phyloP scores from a whole-genome alignment of 2,113 vertebrate genomes.

The Calidris pygmaea region DNA sequence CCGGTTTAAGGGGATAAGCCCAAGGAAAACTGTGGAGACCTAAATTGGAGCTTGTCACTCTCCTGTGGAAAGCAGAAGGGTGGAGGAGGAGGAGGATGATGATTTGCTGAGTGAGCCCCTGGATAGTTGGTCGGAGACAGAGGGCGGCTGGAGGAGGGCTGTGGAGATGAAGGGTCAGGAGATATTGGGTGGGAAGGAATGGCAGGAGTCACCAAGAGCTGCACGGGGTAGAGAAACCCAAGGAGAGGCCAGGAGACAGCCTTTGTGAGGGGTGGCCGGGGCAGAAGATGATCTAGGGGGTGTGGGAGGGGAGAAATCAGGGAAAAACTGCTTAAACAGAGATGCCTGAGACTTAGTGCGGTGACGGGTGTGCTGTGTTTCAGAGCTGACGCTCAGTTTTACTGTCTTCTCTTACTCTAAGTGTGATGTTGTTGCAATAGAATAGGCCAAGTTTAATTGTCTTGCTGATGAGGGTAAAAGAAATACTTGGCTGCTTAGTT shows the following conservation, averaged over 20 bases:
- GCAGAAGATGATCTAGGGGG: not conserved
- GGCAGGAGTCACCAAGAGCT: not conserved
- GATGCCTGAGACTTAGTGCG: not conserved
- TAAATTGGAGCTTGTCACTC: slow-evolving; percentile 68
- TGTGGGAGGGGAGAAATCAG: not conserved
- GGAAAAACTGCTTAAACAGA: not conserved
- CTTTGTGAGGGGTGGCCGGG: not conserved
- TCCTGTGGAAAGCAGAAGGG: not conserved
- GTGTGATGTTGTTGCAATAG: not conserved
- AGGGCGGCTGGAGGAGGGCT: not conserved
- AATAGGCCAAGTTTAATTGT: not conserved
- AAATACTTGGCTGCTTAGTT: not conserved
- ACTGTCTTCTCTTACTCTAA: not conserved
- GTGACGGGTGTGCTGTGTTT: not conserved
- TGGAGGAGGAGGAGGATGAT: slow-evolving; percentile 34
- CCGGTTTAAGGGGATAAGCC: slow-evolving; percentile 67
- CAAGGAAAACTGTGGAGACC: slow-evolving; percentile 63
- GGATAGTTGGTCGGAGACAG: not conserved
- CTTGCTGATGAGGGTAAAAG: not conserved
- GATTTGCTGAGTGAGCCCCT: not conserved
- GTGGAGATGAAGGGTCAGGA: not conserved
- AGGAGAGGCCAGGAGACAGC: not conserved
- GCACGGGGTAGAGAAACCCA: not conserved
- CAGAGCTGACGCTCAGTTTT: not conserved
- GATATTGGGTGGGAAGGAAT: not conserved